These are phyloP conservation scores for Nysson spinosus DNA, from an alignment of 2,888 invertebrate genomes.

Conservation along the genomic window DNA sequence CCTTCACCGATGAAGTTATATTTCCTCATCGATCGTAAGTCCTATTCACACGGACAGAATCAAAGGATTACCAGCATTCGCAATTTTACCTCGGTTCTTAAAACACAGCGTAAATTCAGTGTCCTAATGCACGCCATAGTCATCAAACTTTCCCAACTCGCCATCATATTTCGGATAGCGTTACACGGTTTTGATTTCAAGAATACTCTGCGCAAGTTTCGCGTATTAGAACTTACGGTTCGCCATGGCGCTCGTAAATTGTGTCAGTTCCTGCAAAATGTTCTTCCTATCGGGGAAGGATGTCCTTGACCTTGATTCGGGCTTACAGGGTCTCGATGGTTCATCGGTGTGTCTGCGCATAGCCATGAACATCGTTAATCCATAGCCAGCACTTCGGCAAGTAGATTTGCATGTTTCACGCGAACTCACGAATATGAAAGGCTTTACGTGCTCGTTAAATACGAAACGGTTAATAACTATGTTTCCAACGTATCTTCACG, in stretches of 20 bases:
- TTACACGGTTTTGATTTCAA: constrained; percentile 21
- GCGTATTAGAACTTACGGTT: constrained; percentile 3
- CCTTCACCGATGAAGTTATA: too few species aligned
- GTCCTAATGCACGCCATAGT: too few species aligned
- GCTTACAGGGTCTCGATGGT: constrained; percentile 1
- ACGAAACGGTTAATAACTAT: constrained; percentile 9
- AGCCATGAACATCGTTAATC: constrained; percentile 15
- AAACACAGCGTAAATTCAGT: too few species aligned
- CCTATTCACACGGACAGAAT: too few species aligned
- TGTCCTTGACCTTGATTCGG: constrained; percentile 35
- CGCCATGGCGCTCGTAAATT: constrained; percentile 20
- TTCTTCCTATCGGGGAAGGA: constrained; percentile 7
- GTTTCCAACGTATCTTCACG: too few species aligned
- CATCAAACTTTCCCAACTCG: too few species aligned
- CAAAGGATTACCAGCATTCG: too few species aligned
- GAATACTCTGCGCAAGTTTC: background rate
- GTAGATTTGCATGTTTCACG: constrained; percentile 38
- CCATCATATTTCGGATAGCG: background rate
- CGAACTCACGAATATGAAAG: constrained; percentile 16
- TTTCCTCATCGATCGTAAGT: too few species aligned
- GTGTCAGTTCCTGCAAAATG: constrained; percentile 8
- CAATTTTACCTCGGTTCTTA: too few species aligned
- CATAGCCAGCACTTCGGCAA: constrained; percentile 16
- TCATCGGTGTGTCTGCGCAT: background rate
- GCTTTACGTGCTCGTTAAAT: constrained; percentile 10